Base-by-base conservation (phyloP, 2,797 vertebrate species). In the Potorous gilbertii region DNA sequence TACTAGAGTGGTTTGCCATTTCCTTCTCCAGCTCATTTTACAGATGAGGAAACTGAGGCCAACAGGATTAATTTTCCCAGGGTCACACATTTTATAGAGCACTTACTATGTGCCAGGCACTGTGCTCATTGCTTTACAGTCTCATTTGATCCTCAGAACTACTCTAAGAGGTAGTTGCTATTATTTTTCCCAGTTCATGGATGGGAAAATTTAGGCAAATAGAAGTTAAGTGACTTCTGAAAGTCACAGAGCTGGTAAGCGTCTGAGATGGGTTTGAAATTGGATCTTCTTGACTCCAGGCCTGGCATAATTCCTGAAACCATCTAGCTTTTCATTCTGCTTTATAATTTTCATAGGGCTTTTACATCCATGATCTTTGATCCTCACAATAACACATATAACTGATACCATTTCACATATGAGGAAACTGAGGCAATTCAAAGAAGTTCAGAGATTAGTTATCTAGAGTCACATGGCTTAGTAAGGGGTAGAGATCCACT, bases 201-300 rank as follows among this genome's bases (percentile, higher is more conserved):
- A 28, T 95, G 62, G 89, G 74, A 50, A 93, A 93, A 93, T 54
- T 94, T 56, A 92, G 92, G 91, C 90, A 81, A 34, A 59, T 40
- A 92, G 12, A 46, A 10, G n/a, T 93, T 56, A 5, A 27, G 3
- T 74, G 54, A 59, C 24, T 87, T 94, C 28, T 92, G 11, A 31
- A 54, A 90, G 34, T 94, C 27, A 62, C 13, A 34, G 54, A 46
- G n/a, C 66, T 90, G 59, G 59, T 59, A 31, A 34, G 59, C 93
- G 27, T 93, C 90, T 92, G 56, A 59, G 28, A 92, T 66, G 91
- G 59, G 91, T 14, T 16, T 57, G 55, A 92, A 24, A 94, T 91
- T 81, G 92, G 62, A 55, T 93, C n/a, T 92, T 94, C 94, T 59
- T 18, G 34, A 14, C 31, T 66, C 31, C 62, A 66, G 14, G 34